Evolutionary conservation across 2,797 vertebrate species (phyloP).

Genomic region (Anniella stebbinsi): DNA sequence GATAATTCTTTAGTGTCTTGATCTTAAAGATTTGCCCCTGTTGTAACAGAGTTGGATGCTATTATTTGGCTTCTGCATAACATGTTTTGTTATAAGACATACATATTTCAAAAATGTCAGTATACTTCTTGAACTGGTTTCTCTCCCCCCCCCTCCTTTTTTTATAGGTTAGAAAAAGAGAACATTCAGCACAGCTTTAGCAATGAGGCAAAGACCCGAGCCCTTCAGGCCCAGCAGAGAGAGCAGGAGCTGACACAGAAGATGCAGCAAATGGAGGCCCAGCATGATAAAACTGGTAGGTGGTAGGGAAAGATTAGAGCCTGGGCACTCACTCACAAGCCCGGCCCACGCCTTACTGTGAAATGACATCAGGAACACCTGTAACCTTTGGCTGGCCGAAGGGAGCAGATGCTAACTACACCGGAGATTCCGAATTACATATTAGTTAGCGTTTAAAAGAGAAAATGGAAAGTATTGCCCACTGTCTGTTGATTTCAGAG

Average conservation of each 20-base stretch:
- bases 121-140: not conserved
- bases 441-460: constrained; percentile 94
- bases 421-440: constrained; percentile 89
- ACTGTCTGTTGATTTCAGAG: constrained; percentile 93
- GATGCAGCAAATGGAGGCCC: constrained; percentile 90
- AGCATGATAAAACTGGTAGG: constrained; percentile 92
- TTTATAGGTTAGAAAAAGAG: constrained; percentile 88
- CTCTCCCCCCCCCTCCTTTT: constrained; percentile 12
- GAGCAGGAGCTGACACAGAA: constrained; percentile 89
- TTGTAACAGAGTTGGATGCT: constrained; percentile 14
- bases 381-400: constrained; percentile 94
- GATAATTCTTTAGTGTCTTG: not conserved
- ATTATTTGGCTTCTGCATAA: constrained; percentile 41
- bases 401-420: constrained; percentile 92
- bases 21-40: not conserved
- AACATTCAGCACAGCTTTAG: constrained; percentile 82
- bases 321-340: constrained; percentile 81
- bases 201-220: constrained; percentile 85
- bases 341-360: constrained; percentile 85
- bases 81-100: not conserved
- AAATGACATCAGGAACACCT: constrained; percentile 92
- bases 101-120: constrained; percentile 19
- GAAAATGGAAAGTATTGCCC: constrained; percentile 89
- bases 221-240: constrained; percentile 85
- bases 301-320: constrained; percentile 86